phyloP scores from a whole-genome alignment of 2,113 vertebrate species.

The Leptobrachium ailaonicum region DNA sequence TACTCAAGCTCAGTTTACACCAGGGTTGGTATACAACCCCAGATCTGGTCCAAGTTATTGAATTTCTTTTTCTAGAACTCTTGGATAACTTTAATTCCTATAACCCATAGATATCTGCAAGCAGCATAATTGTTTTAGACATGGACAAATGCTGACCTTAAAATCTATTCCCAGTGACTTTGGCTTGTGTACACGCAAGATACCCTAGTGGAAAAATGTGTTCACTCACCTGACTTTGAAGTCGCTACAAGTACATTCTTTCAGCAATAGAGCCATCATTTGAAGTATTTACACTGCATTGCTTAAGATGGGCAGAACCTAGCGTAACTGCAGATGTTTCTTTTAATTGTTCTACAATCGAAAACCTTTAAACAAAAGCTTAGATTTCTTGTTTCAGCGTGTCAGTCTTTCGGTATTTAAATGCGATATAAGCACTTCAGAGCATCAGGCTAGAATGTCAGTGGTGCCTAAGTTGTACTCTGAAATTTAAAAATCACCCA shows the following conservation, averaged over 20 bases:
- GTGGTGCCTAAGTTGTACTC: constrained; percentile 12
- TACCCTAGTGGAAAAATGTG: neutral
- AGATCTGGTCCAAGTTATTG: too few relatives aligned
- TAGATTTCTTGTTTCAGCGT: constrained; percentile 31
- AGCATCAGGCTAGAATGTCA: constrained; percentile 25
- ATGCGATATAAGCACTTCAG: constrained; percentile 16
- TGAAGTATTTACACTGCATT: constrained; percentile 2
- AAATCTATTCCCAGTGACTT: too few relatives aligned
- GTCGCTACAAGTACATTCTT: constrained; percentile 37
- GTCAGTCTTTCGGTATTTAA: constrained; percentile 15
- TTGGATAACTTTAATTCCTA: too few relatives aligned
- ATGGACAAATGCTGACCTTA: too few relatives aligned
- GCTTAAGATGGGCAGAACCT: neutral
- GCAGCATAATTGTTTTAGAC: too few relatives aligned
- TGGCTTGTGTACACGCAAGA: neutral
- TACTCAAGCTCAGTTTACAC: too few relatives aligned
- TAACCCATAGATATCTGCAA: too few relatives aligned
- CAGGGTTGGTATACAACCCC: too few relatives aligned
- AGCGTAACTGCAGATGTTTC: neutral
- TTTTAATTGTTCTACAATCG: constrained; percentile 18
- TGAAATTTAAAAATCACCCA: constrained; percentile 18
- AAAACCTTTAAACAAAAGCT: constrained; percentile 2
- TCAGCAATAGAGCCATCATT: constrained; percentile 20
- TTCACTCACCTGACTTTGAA: neutral
- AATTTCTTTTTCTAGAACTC: too few relatives aligned